phyloP scores from a whole-genome alignment of 35 echinoderm and acorn worm genomes.

The Heliocidaris tuberculata region DNA sequence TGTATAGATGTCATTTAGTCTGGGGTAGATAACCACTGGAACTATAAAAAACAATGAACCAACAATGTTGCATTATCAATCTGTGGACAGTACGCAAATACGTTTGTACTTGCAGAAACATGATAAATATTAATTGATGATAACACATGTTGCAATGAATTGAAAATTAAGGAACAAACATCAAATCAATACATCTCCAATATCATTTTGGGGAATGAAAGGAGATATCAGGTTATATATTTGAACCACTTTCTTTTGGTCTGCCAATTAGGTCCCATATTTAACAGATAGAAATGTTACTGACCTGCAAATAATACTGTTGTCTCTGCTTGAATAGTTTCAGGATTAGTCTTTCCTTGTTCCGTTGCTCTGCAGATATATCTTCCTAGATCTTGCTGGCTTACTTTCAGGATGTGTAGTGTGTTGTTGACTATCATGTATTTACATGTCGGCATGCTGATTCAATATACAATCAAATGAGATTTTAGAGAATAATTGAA shows the following conservation, averaged over 20 bases:
- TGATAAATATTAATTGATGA: too few relatives aligned
- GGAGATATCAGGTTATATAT: too few relatives aligned
- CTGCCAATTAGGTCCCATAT: too few relatives aligned
- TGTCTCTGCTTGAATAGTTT: conserved; percentile 39
- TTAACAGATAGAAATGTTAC: not conserved
- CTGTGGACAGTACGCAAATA: too few relatives aligned
- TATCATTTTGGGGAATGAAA: too few relatives aligned
- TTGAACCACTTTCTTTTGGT: too few relatives aligned
- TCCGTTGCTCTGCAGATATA: conserved; percentile 48
- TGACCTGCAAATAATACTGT: not conserved
- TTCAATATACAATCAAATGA: not conserved
- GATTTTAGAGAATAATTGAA: not conserved
- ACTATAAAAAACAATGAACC: not conserved
- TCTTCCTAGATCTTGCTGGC: not conserved
- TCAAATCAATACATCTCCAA: too few relatives aligned
- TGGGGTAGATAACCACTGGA: conserved; percentile 35
- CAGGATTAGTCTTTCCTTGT: not conserved
- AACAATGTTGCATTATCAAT: not conserved
- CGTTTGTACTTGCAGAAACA: too few relatives aligned
- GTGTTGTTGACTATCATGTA: conserved; percentile 14
- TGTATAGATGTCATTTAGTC: not conserved
- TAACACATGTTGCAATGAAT: too few relatives aligned
- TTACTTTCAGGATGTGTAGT: conserved; percentile 4
- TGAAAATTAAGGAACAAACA: too few relatives aligned
- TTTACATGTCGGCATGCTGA: not conserved